Conservation (phyloP, 2,113 vertebrate genomes). For the Microcebus murinus region DNA sequence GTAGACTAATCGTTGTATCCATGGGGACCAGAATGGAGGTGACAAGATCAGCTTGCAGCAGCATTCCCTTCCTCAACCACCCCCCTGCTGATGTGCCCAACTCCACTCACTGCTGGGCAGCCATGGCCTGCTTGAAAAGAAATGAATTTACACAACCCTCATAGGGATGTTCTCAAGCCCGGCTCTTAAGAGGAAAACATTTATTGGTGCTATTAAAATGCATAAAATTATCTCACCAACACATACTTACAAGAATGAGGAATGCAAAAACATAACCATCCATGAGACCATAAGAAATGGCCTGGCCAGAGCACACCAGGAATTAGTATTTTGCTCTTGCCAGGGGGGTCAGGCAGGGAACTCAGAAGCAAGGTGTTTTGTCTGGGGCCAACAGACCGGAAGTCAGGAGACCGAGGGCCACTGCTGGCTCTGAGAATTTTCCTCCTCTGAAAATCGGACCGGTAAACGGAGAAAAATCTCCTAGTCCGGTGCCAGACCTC, state of each 20-base stretch:
- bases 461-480: background rate
- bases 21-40: background rate
- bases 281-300: background rate
- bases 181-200: background rate
- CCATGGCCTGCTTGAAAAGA: background rate
- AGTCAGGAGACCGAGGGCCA: background rate
- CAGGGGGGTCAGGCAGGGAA: background rate
- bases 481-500: background rate
- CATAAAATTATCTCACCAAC: background rate
- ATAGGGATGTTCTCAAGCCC: background rate
- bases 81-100: background rate
- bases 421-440: background rate
- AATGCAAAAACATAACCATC: background rate
- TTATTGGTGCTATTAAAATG: background rate
- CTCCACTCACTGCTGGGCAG: background rate
- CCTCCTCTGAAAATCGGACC: background rate
- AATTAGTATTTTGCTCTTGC: background rate
- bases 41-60: background rate
- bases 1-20: background rate
- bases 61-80: accelerated
- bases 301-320: background rate
- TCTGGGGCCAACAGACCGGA: background rate
- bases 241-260: background rate
- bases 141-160: background rate
- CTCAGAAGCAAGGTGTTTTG: background rate